Conservation (phyloP, 1,140 invertebrate species). For the Pemphigus obesinymphae region DNA sequence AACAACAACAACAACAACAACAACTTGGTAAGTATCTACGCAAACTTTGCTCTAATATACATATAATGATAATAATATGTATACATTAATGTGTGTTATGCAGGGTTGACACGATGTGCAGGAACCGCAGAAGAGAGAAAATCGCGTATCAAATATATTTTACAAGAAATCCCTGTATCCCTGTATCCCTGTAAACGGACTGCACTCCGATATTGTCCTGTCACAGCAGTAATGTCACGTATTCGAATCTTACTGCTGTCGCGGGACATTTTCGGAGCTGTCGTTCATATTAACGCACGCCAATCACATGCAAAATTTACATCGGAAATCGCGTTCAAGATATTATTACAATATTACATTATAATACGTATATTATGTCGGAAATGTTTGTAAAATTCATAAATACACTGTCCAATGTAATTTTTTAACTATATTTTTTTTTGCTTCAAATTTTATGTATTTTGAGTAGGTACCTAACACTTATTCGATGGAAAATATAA, state of each 20-base stretch:
- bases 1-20: neutral
- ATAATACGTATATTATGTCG: too few species aligned
- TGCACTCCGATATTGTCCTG: conserved; percentile 83
- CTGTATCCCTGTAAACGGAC: neutral
- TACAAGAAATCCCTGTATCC: too few species aligned
- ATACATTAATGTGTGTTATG: neutral
- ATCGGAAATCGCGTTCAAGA: too few species aligned
- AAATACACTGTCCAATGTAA: too few species aligned
- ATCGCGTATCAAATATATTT: neutral
- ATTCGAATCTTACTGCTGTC: conserved; percentile 71
- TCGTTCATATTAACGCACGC: neutral
- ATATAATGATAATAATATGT: neutral
- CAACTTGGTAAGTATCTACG: neutral
- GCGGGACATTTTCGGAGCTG: conserved; percentile 72
- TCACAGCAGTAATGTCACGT: conserved; percentile 78
- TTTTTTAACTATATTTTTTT: too few species aligned
- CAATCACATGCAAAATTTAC: too few species aligned
- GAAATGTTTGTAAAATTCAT: too few species aligned
- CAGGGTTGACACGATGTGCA: neutral
- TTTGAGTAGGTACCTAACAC: too few species aligned
- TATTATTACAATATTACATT: too few species aligned
- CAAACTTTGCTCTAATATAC: neutral
- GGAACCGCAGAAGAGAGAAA: neutral
- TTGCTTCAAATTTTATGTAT: too few species aligned
- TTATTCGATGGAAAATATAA: too few species aligned